Percentiles rank a stretch among this genome's conserved stretches.
These are phyloP conservation scores for Poeciliopsis retropinna DNA, from an alignment of 2,113 vertebrate species.

Conservation along the genomic window DNA sequence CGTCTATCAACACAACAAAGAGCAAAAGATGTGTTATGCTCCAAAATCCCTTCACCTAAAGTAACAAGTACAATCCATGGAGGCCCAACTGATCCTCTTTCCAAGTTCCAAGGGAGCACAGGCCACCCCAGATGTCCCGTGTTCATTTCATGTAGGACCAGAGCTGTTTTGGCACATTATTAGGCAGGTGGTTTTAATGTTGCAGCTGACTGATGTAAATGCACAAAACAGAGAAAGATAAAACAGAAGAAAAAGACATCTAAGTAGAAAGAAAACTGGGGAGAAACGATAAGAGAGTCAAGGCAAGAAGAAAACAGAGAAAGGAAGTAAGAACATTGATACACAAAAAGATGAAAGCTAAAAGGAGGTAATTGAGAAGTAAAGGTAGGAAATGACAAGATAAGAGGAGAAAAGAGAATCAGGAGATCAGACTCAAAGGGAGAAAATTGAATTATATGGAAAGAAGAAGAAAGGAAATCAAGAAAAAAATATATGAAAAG, in stretches of 20 bases:
- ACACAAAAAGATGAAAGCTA: conserved; percentile 14
- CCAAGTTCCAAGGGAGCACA: neutral
- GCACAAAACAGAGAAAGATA: conserved; percentile 1
- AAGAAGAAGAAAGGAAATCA: conserved; percentile 10
- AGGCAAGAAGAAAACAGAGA: neutral
- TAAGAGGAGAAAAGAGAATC: neutral
- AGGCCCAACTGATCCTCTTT: neutral
- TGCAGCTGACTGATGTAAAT: conserved; percentile 6
- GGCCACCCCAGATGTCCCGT: neutral
- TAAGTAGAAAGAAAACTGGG: conserved; percentile 5
- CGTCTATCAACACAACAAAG: neutral
- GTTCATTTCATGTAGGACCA: neutral
- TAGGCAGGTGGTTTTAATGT: conserved; percentile 2
- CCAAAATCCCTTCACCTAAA: neutral
- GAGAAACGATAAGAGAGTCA: neutral
- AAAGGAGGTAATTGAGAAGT: conserved; percentile 8
- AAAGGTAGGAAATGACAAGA: conserved; percentile 8
- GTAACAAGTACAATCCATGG: neutral
- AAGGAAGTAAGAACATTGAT: neutral
- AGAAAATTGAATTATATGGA: conserved; percentile 1
- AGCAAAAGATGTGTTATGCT: neutral
- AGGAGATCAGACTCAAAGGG: neutral
- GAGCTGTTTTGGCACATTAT: neutral
- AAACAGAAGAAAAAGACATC: neutral
- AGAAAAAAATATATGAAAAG: conserved; percentile 10